These are phyloP conservation scores for Drosophila nigricruria DNA, from an alignment of 2,888 invertebrate species.

Conservation along the genomic window DNA sequence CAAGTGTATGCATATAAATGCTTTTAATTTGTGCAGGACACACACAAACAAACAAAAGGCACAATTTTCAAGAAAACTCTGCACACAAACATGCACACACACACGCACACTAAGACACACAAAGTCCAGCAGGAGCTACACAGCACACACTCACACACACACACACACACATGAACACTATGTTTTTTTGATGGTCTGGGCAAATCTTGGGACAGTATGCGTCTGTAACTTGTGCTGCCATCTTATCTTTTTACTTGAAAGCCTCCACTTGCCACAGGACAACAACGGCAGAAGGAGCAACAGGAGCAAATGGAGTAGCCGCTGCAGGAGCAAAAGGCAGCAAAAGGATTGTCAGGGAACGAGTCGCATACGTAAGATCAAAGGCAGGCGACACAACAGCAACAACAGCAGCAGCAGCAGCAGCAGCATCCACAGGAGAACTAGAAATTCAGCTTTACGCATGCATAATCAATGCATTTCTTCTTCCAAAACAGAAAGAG, in stretches of 20 bases:
- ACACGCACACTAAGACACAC: constrained; percentile 14
- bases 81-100: constrained; percentile 31
- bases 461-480: constrained; percentile 81
- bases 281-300: background rate
- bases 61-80: constrained; percentile 77
- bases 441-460: constrained; percentile 70
- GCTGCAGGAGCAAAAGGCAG: constrained; percentile 10
- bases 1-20: constrained; percentile 61
- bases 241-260: constrained; percentile 78
- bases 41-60: constrained; percentile 46
- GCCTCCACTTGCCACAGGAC: constrained; percentile 49
- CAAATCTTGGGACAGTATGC: constrained; percentile 65
- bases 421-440: constrained; percentile 35
- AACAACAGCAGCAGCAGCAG: constrained; percentile 9
- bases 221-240: constrained; percentile 65
- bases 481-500: constrained; percentile 46
- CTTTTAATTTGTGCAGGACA: constrained; percentile 73
- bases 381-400: constrained; percentile 35
- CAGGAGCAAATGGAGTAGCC: constrained; percentile 6
- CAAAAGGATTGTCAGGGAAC: constrained; percentile 41
- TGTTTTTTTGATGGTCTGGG: constrained; percentile 53
- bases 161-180: constrained; percentile 7
- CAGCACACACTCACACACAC: constrained; percentile 27
- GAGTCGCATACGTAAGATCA: constrained; percentile 48
- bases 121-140: constrained; percentile 3